Conservation (phyloP, 2,888 invertebrate genomes). For the Cheilosia grossa region DNA sequence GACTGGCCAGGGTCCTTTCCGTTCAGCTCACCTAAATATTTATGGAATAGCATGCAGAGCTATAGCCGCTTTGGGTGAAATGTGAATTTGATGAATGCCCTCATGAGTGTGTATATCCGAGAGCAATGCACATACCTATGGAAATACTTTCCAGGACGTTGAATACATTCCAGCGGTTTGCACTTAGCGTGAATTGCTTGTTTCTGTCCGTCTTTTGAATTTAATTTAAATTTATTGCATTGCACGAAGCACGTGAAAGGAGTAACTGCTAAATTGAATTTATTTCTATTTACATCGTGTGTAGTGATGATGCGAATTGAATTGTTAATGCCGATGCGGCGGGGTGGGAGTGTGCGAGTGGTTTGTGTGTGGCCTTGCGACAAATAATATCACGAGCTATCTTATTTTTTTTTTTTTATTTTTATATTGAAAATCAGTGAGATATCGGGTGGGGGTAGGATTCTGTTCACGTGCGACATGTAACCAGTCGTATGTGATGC, state of each 20-base stretch:
- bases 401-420: neutral
- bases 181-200: constrained; percentile 7
- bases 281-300: constrained; percentile 35
- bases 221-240: constrained; percentile 59
- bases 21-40: constrained; percentile 63
- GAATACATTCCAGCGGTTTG: constrained; percentile 10
- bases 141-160: constrained; percentile 11
- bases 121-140: neutral
- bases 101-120: constrained; percentile 1
- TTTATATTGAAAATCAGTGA: constrained; percentile 10
- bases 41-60: constrained; percentile 48
- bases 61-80: constrained; percentile 6
- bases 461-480: constrained; percentile 43
- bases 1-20: constrained; percentile 56
- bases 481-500: constrained; percentile 36
- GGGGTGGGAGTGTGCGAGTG: neutral
- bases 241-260: neutral
- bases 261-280: constrained; percentile 57
- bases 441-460: neutral
- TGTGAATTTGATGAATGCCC: constrained; percentile 50
- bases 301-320: constrained; percentile 47
- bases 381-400: neutral
- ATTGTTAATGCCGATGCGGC: constrained; percentile 49
- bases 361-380: neutral
- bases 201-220: constrained; percentile 7